These are phyloP conservation scores for Gulo gulo DNA, from an alignment of 2,113 vertebrate genomes.

Conservation along the genomic window DNA sequence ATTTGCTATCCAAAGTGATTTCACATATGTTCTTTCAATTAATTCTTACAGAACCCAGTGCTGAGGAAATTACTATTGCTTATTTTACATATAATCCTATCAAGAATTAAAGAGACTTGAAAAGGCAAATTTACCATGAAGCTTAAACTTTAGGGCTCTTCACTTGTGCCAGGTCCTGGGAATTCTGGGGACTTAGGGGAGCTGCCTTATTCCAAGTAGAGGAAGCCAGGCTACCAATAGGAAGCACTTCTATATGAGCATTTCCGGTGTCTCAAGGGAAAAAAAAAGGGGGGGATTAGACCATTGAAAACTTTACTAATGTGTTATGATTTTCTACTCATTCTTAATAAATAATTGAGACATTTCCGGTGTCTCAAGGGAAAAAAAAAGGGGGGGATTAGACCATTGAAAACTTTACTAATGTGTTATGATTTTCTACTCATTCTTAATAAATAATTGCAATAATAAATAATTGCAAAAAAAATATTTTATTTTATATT, in stretches of 20 bases:
- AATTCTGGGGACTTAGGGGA: not conserved
- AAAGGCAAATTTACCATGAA: not conserved
- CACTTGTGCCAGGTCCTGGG: not conserved
- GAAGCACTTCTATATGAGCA: not conserved
- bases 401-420: not conserved
- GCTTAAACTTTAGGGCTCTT: not conserved
- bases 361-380: not conserved
- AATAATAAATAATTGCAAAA: too few relatives aligned
- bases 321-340: not conserved
- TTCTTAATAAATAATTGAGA: not conserved
- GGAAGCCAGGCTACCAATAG: not conserved
- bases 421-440: not conserved
- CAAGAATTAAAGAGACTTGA: not conserved
- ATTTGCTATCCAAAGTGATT: not conserved
- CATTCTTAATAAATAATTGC: not conserved
- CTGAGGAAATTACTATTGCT: not conserved
- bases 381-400: not conserved
- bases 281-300: not conserved
- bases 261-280: not conserved
- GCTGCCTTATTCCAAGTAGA: rapidly evolving
- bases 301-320: not conserved
- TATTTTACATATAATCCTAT: not conserved
- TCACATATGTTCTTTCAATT: not conserved
- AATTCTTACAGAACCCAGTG: not conserved
- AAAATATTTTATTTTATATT: not conserved